These are phyloP conservation scores for Leptinotarsa haldemani DNA, from an alignment of 2,888 invertebrate genomes.

Conservation along the genomic window DNA sequence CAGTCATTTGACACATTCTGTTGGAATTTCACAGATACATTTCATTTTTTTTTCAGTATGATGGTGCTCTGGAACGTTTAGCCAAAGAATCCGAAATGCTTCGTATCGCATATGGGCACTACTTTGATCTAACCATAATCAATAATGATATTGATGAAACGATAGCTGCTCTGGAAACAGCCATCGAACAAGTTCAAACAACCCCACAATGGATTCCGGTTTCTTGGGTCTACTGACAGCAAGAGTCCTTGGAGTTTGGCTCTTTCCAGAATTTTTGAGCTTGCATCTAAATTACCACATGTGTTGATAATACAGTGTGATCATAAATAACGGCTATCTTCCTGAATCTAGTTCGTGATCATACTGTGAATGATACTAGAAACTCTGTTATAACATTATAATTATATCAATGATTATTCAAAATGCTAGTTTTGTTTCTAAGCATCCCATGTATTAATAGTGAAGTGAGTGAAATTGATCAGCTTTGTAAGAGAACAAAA, in stretches of 20 bases:
- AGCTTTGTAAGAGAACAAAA: too few relatives aligned
- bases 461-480: too few relatives aligned
- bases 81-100: constrained; percentile 97
- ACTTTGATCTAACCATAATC: constrained; percentile 97
- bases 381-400: constrained; percentile 24
- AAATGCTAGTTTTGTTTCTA: constrained; percentile 3
- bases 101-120: constrained; percentile 97
- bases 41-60: constrained; percentile 79
- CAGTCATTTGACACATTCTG: too few relatives aligned
- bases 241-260: constrained; percentile 63
- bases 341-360: constrained; percentile 21
- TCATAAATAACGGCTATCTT: constrained; percentile 6
- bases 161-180: constrained; percentile 89
- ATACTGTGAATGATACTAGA: constrained; percentile 25
- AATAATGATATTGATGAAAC: constrained; percentile 99
- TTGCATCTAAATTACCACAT: constrained; percentile 17
- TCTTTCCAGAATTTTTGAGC: constrained; percentile 58
- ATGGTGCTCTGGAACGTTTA: constrained; percentile 95
- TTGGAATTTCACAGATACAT: too few relatives aligned
- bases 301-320: constrained; percentile 20
- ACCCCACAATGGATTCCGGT: constrained; percentile 98
- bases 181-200: constrained; percentile 90
- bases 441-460: not conserved
- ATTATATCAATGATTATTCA: constrained; percentile 29
- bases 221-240: constrained; percentile 94